Evolutionary conservation across 2,113 vertebrate species (phyloP).

Genomic region (Brevimyrus niger): DNA sequence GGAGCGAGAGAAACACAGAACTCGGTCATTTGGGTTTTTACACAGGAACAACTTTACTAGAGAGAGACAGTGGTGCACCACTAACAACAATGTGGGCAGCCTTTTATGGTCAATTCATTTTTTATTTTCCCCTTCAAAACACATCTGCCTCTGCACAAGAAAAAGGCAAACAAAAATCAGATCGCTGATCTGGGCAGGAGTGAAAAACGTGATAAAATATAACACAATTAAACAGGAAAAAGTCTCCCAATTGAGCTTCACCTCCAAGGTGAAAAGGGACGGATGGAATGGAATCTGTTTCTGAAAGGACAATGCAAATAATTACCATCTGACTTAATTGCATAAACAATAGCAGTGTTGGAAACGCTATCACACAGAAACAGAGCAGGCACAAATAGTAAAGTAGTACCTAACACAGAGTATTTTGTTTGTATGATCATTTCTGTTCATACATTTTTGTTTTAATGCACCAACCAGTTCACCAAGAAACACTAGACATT

Average conservation of each 20-base stretch:
- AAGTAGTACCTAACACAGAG: not conserved
- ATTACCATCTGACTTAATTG: not conserved
- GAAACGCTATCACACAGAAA: not conserved
- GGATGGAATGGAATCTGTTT: not conserved
- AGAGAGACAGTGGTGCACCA: constrained; percentile 57
- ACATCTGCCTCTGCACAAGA: constrained; percentile 12
- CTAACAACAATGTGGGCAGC: constrained; percentile 60
- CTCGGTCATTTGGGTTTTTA: constrained; percentile 32
- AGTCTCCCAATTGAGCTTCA: not conserved
- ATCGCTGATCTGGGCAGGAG: not conserved
- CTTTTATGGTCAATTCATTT: constrained; percentile 62
- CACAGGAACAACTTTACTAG: constrained; percentile 60
- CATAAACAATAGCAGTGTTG: not conserved
- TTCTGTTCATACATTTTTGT: not conserved
- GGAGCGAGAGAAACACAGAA: not conserved
- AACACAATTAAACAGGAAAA: not conserved
- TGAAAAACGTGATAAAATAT: not conserved
- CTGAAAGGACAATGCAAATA: not conserved
- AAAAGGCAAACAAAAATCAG: not conserved
- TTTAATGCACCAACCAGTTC: not conserved
- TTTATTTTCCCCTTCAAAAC: constrained; percentile 43
- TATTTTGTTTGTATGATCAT: not conserved
- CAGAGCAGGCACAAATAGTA: too few relatives aligned
- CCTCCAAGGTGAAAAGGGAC: not conserved
- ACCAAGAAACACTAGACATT: not conserved